phyloP scores from a whole-genome alignment of 2,797 vertebrate species.

The Paratrypauchen microcephalus region DNA sequence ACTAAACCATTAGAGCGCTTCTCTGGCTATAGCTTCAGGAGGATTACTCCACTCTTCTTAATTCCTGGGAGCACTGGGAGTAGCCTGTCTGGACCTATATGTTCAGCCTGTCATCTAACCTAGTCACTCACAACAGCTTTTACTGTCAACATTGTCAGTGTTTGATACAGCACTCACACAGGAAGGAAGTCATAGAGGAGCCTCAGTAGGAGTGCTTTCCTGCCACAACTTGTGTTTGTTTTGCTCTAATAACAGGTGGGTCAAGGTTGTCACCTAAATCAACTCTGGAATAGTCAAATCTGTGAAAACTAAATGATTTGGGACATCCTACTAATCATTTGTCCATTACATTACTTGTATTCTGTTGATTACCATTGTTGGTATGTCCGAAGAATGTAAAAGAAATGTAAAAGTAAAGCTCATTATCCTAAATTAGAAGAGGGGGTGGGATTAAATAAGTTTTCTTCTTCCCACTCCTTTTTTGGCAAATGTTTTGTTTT shows the following conservation, averaged over 20 bases:
- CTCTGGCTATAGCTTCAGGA: conserved; percentile 52
- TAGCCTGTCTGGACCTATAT: conserved; percentile 52
- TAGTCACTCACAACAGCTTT: conserved; percentile 17
- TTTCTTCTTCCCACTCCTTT: no score
- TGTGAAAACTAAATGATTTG: not conserved
- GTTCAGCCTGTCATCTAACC: conserved; percentile 28
- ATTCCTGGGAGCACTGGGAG: conserved; percentile 52
- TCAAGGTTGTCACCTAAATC: not conserved
- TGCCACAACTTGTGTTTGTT: conserved; percentile 46
- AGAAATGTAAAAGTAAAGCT: no score
- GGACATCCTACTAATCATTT: no score
- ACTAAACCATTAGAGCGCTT: conserved; percentile 76
- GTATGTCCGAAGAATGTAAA: no score
- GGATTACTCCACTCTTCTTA: conserved; percentile 66
- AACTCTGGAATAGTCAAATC: not conserved
- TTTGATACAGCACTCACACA: conserved; percentile 56
- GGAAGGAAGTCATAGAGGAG: conserved; percentile 76
- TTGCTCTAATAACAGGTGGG: conserved; percentile 16
- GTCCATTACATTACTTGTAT: no score
- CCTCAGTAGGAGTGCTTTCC: conserved; percentile 49
- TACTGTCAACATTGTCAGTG: conserved; percentile 11
- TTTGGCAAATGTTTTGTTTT: no score
- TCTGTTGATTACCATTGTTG: no score
- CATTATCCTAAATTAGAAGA: no score
- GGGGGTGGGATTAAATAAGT: no score